phyloP scores from a whole-genome alignment of 2,113 vertebrate species.

The Misgurnus anguillicaudatus region DNA sequence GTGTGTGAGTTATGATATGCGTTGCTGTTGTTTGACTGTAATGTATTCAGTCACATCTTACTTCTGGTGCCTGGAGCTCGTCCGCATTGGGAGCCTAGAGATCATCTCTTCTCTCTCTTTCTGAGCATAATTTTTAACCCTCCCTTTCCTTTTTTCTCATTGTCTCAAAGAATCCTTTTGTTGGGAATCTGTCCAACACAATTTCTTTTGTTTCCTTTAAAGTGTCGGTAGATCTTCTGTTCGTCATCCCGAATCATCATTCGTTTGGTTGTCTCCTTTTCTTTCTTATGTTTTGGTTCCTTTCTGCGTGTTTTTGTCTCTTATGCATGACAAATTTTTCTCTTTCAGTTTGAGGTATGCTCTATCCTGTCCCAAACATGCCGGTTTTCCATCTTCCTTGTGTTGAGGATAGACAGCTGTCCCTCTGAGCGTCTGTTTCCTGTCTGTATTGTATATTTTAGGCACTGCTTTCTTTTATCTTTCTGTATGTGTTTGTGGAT shows the following conservation, averaged over 20 bases:
- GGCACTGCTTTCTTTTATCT: background rate
- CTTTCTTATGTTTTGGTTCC: background rate
- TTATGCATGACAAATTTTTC: background rate
- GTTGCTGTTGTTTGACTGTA: constrained; percentile 39
- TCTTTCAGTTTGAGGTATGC: background rate
- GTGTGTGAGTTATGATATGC: constrained; percentile 28
- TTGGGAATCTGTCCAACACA: background rate
- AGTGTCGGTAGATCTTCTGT: background rate
- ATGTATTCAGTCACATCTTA: constrained; percentile 37
- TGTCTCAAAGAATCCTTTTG: background rate
- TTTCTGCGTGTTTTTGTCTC: background rate
- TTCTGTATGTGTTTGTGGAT: constrained; percentile 3
- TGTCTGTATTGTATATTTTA: background rate
- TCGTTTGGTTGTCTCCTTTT: constrained; percentile 9
- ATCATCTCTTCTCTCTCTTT: constrained; percentile 12
- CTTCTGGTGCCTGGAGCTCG: constrained; percentile 33
- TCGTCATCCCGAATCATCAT: background rate
- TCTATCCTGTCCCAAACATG: background rate
- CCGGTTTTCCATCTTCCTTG: background rate
- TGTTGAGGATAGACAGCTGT: background rate
- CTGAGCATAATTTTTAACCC: background rate
- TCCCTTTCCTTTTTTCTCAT: background rate
- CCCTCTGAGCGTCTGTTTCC: background rate
- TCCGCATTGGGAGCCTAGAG: background rate
- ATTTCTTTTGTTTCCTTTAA: background rate